phyloP scores from a whole-genome alignment of 2,888 invertebrate species.

The Cephus pygmeus region DNA sequence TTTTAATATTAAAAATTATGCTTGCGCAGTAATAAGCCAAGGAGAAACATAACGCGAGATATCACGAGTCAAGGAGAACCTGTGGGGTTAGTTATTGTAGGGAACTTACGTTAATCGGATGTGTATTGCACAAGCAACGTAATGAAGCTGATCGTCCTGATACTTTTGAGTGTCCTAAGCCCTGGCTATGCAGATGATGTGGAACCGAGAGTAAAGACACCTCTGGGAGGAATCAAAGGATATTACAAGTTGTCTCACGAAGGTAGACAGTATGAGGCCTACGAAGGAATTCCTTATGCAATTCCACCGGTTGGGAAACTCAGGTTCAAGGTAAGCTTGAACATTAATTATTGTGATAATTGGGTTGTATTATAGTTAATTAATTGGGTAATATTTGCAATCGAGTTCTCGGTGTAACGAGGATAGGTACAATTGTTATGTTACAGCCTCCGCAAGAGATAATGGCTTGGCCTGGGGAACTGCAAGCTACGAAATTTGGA shows the following conservation, averaged over 20 bases:
- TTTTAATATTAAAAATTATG: not conserved
- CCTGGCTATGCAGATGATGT: not conserved
- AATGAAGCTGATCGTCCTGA: not conserved
- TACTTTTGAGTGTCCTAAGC: not conserved
- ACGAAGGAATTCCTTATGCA: constrained; percentile 57
- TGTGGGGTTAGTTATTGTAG: not conserved
- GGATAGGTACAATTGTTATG: not conserved
- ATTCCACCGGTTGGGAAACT: constrained; percentile 49
- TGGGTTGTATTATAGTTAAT: not conserved
- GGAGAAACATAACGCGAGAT: not conserved
- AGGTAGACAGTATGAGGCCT: constrained; percentile 49
- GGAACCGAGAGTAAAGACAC: constrained; percentile 43
- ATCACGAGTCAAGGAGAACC: not conserved
- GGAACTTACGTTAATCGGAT: not conserved
- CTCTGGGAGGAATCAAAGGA: constrained; percentile 46
- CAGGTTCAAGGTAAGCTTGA: constrained; percentile 48
- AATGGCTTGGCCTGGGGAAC: constrained; percentile 28
- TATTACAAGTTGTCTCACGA: constrained; percentile 45
- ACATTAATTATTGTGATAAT: not conserved
- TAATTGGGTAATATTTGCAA: not conserved
- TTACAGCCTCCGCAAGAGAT: constrained; percentile 34
- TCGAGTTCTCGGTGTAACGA: not conserved
- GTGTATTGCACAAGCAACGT: not conserved
- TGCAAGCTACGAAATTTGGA: constrained; percentile 28
- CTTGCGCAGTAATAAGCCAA: not conserved